Evolutionary conservation across 1,140 invertebrate species (phyloP).

Genomic region (Drosophila fuyamai): DNA sequence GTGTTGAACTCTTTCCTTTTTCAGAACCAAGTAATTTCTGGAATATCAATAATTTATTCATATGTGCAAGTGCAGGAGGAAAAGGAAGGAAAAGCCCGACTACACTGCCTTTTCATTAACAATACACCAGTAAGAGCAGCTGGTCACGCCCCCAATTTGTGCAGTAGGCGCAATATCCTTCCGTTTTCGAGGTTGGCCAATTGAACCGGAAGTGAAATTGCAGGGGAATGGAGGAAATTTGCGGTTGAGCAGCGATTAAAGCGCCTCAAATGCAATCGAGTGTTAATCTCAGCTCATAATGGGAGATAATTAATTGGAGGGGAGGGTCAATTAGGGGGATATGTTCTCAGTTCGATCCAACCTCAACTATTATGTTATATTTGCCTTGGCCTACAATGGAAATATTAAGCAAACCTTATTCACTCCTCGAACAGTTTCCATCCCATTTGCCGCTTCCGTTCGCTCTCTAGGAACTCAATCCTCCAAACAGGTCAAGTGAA

Average conservation of each 20-base stretch:
- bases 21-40: constrained; percentile 5
- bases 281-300: constrained; percentile 29
- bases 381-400: constrained; percentile 52
- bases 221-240: not conserved
- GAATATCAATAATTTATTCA: constrained; percentile 48
- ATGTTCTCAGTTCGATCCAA: constrained; percentile 5
- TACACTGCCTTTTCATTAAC: constrained; percentile 18
- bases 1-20: not conserved
- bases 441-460: constrained; percentile 32
- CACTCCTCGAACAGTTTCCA: constrained; percentile 24
- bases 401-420: constrained; percentile 29
- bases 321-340: constrained; percentile 8
- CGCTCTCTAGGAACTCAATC: constrained; percentile 22
- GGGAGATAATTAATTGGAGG: constrained; percentile 27
- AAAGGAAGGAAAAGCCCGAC: not conserved
- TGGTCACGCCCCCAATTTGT: constrained; percentile 21
- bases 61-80: constrained; percentile 3
- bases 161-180: constrained; percentile 40
- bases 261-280: constrained; percentile 39
- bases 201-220: constrained; percentile 30
- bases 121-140: not conserved
- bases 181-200: constrained; percentile 28
- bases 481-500: constrained; percentile 63
- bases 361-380: not conserved
- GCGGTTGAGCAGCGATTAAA: constrained; percentile 44